phyloP scores from a whole-genome alignment of 2,888 invertebrate genomes.

The Drosophila maculinotata region DNA sequence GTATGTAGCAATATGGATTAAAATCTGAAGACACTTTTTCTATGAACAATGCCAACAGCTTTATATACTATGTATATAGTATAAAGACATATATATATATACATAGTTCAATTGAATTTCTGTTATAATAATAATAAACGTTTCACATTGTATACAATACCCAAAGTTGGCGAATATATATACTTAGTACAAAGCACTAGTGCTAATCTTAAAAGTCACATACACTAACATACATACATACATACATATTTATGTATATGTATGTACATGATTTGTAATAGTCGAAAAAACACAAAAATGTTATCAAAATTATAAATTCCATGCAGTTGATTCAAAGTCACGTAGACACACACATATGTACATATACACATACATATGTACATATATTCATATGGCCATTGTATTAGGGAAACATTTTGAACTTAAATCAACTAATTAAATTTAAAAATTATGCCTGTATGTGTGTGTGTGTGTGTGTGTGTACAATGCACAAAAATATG shows the following conservation, averaged over 20 bases:
- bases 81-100: too few species aligned
- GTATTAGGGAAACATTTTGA: constrained; percentile 7
- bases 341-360: constrained; percentile 17
- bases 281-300: constrained; percentile 26
- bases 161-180: too few species aligned
- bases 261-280: constrained; percentile 11
- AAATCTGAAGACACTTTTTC: too few species aligned
- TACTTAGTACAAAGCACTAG: background rate
- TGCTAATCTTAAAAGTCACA: constrained; percentile 5
- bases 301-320: constrained; percentile 50
- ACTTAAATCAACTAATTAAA: constrained; percentile 41
- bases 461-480: background rate
- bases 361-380: constrained; percentile 1
- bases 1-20: too few species aligned
- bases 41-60: too few species aligned
- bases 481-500: constrained; percentile 2
- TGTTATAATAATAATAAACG: too few species aligned
- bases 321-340: constrained; percentile 41
- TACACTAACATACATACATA: background rate
- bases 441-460: constrained; percentile 28
- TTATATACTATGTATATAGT: background rate
- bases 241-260: background rate
- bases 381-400: constrained; percentile 9
- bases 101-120: too few species aligned
- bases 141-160: too few species aligned